phyloP scores from a whole-genome alignment of 2,888 invertebrate genomes.

The Andrena haemorrhoa region DNA sequence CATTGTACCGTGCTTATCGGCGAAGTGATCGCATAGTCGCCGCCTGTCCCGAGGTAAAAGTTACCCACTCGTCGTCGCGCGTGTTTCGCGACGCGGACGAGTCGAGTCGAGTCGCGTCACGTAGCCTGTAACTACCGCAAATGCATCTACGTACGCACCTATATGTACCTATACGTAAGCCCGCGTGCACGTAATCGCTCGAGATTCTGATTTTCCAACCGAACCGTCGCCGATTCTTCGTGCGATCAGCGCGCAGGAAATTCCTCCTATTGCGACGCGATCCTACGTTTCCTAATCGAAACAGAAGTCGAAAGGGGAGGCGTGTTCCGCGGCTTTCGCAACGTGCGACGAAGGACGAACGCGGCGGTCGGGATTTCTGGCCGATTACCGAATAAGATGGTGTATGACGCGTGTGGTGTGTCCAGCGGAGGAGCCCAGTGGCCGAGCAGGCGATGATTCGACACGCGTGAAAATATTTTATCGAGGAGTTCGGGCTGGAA shows the following conservation, averaged over 20 bases:
- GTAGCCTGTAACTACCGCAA: too few relatives aligned
- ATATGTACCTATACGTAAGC: too few relatives aligned
- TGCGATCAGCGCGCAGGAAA: too few relatives aligned
- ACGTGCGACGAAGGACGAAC: background rate
- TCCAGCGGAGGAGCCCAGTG: too few relatives aligned
- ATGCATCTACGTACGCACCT: too few relatives aligned
- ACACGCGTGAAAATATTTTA: conserved; percentile 37
- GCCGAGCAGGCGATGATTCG: conserved; percentile 21
- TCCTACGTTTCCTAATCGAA: background rate
- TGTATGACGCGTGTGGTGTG: background rate
- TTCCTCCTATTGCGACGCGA: background rate
- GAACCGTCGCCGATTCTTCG: too few relatives aligned
- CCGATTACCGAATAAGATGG: background rate
- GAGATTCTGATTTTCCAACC: too few relatives aligned
- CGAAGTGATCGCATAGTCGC: conserved; percentile 37
- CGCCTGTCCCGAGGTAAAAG: conserved; percentile 54
- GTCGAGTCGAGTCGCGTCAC: conserved; percentile 20
- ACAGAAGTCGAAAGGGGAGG: background rate
- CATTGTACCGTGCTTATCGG: conserved; percentile 46
- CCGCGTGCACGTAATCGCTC: too few relatives aligned
- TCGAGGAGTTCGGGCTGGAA: conserved; percentile 43
- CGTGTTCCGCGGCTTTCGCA: conserved; percentile 3
- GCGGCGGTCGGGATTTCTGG: background rate
- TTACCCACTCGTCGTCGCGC: conserved; percentile 46
- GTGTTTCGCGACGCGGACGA: conserved; percentile 28